A percentile compares a stretch with the other conserved stretches of the same genome.
Conservation (phyloP, 2,888 invertebrate genomes). For the Camptogramma bilineatum region DNA sequence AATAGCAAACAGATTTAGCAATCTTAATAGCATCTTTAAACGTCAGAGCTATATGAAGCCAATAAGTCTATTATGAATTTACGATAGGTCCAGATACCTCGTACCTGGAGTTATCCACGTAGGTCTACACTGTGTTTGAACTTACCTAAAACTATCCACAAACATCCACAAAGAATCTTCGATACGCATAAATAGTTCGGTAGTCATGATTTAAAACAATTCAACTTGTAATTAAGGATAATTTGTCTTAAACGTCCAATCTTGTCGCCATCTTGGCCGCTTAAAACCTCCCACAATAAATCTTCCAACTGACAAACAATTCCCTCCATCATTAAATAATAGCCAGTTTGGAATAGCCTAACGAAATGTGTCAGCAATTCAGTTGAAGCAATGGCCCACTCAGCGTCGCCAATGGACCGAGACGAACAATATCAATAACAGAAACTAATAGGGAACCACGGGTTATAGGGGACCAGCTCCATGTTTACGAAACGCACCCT, state of each 20-base stretch:
- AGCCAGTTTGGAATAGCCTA: slow-evolving; percentile 40
- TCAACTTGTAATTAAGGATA: background rate
- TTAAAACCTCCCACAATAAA: slow-evolving; percentile 31
- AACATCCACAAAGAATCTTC: too few species aligned
- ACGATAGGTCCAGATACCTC: too few species aligned
- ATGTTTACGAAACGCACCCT: slow-evolving; percentile 28
- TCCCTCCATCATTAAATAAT: slow-evolving; percentile 38
- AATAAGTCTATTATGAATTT: too few species aligned
- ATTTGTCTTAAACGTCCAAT: slow-evolving; percentile 2
- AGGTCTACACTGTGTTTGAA: too few species aligned
- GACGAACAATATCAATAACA: slow-evolving; percentile 46
- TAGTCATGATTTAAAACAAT: background rate
- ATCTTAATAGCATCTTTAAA: too few species aligned
- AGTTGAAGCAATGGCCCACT: slow-evolving; percentile 42
- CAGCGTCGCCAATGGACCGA: slow-evolving; percentile 42
- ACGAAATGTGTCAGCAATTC: slow-evolving; percentile 42
- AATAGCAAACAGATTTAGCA: too few species aligned
- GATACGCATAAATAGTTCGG: background rate
- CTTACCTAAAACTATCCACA: too few species aligned
- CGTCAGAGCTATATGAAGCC: too few species aligned
- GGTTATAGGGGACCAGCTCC: slow-evolving; percentile 1
- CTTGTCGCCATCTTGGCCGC: slow-evolving; percentile 5
- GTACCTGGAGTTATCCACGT: background rate
- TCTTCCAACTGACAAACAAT: slow-evolving; percentile 32
- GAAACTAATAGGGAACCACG: slow-evolving; percentile 29